Base-by-base conservation (phyloP, 1,140 invertebrate genomes). In the Charaxes varanes region DNA sequence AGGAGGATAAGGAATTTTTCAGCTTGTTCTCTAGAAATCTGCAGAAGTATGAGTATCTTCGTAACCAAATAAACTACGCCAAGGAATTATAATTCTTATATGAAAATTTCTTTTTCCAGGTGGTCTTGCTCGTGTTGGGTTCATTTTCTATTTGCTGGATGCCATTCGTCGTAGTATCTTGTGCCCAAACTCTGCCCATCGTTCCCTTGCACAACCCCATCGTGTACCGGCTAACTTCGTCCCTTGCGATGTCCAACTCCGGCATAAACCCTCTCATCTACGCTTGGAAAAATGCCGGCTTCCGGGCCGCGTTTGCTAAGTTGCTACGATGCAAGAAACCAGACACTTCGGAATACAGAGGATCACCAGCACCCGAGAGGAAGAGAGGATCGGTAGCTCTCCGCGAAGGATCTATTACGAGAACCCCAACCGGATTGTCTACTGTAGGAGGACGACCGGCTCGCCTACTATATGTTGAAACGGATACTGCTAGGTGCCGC, bases 211-310 rank as follows among this genome's bases (percentile, higher is more conserved):
- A 86, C 41, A 87, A 78, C 41, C 79, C 85, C 13, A 71, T 88
- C 22, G 72, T 88, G 13, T 93, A 93, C 71, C 90, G 91, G 53
- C 72, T 87, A 0, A 87, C 89, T 10, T 91, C 91, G 37, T 90
- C 89, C 1, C 76, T 93, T 24, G 91, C 91, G 2, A 88, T 93
- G 62, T 86, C 88, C 17, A 93, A 93, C 72, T 93, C 91, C 1
- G 90, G 89, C 3, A 87, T 93, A 35, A 93, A 93, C 69, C 92
- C 92, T 1, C 71, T 93, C 7, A 93, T 93, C 51, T 93, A 93
- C 70, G 91, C 91, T 6, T 93, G 92, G 92, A 93, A 93, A 70
- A 93, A 93, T 60, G 82, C 86, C 3, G 90, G 89, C 26, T 93
- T 93, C 53, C 87, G 91, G 4, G 86, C 86, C 13, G 89, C 91